These are phyloP conservation scores for Arion vulgaris DNA, from an alignment of 1,140 invertebrate genomes.

Conservation along the genomic window DNA sequence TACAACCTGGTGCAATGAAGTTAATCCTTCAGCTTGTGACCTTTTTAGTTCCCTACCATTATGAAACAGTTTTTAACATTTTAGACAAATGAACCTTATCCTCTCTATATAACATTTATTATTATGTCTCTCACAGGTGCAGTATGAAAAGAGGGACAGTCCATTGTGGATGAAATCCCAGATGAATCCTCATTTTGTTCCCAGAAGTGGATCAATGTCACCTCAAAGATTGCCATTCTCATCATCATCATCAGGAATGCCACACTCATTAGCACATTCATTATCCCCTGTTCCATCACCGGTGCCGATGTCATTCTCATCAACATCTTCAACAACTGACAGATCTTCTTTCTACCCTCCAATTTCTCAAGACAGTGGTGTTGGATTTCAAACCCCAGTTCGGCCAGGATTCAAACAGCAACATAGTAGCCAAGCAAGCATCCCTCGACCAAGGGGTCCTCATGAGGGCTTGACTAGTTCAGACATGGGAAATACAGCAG, in stretches of 20 bases:
- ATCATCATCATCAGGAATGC: neutral
- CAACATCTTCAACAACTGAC: conserved; percentile 2
- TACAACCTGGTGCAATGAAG: too few species aligned
- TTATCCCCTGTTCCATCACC: conserved; percentile 14
- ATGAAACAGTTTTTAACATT: too few species aligned
- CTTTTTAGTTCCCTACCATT: too few species aligned
- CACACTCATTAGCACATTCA: neutral
- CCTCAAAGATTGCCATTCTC: neutral
- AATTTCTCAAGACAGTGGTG: neutral
- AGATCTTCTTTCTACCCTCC: neutral
- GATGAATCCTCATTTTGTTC: neutral
- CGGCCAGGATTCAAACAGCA: neutral
- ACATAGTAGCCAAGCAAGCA: neutral
- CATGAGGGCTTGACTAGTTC: too few species aligned
- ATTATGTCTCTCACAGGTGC: neutral
- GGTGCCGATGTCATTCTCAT: conserved; percentile 22
- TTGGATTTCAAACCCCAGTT: neutral
- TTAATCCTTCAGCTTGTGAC: too few species aligned
- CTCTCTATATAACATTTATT: too few species aligned
- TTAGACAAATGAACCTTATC: too few species aligned
- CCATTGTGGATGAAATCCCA: neutral
- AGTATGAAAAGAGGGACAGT: neutral
- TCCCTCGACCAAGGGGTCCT: neutral
- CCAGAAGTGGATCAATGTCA: neutral
- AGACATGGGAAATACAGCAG: too few species aligned